These are phyloP conservation scores for Metellina segmentata DNA, from an alignment of 2,888 invertebrate genomes.

Conservation along the genomic window DNA sequence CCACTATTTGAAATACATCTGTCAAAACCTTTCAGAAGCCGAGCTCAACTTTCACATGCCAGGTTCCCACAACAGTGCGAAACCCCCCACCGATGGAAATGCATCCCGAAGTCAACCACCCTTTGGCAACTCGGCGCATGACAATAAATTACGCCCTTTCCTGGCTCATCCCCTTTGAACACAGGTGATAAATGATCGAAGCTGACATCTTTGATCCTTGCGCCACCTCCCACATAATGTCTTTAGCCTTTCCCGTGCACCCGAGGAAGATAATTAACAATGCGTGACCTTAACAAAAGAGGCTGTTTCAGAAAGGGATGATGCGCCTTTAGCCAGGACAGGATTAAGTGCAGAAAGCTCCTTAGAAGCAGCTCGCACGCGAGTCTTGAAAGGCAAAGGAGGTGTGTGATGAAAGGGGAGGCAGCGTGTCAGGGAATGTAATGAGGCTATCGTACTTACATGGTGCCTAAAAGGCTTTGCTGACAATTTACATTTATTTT, in stretches of 20 bases:
- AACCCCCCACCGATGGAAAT: not conserved
- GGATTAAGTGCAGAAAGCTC: slow-evolving; percentile 55
- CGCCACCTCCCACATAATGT: slow-evolving; percentile 61
- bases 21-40: too few relatives aligned
- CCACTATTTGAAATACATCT: too few relatives aligned
- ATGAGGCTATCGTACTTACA: not conserved
- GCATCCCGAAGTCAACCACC: not conserved
- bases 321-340: not conserved
- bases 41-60: too few relatives aligned
- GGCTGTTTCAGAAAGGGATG: slow-evolving; percentile 15
- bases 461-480: not conserved
- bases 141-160: slow-evolving; percentile 33
- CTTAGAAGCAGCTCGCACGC: not conserved
- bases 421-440: not conserved
- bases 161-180: slow-evolving; percentile 5
- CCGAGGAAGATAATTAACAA: slow-evolving; percentile 58
- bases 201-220: slow-evolving; percentile 56
- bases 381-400: slow-evolving; percentile 32
- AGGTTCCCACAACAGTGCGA: not conserved
- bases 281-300: slow-evolving; percentile 60
- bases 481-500: slow-evolving; percentile 11
- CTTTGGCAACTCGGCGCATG: not conserved
- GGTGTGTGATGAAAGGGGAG: not conserved
- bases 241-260: slow-evolving; percentile 54
- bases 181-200: slow-evolving; percentile 53